A percentile compares a stretch with the other conserved stretches of the same genome.
Evolutionary conservation across 2,113 vertebrate genomes (phyloP).

Genomic region (Cebus imitator): DNA sequence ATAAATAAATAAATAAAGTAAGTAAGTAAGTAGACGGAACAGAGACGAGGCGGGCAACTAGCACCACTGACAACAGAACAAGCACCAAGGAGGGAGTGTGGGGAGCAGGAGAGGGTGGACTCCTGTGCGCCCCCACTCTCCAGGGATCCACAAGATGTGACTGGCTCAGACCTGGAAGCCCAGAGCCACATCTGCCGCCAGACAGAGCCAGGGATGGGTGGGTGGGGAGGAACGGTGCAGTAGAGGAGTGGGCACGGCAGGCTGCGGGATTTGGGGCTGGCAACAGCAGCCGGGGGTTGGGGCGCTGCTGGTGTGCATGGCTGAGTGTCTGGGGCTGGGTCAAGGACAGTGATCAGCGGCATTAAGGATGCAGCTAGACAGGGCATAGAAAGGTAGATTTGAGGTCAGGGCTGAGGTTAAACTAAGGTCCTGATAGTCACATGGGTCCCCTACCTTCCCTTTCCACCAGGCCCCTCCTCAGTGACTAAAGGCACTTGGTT

Average conservation of each 20-base stretch:
- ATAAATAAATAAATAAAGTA: no score
- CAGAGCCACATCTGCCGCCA: neutral
- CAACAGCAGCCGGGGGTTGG: neutral
- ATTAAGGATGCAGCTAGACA: neutral
- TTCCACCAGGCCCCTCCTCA: neutral
- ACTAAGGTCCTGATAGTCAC: neutral
- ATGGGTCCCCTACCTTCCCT: neutral
- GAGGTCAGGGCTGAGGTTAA: neutral
- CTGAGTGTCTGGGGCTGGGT: neutral
- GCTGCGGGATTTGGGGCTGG: neutral
- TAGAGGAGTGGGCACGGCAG: neutral
- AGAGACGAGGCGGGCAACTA: neutral
- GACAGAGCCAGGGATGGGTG: neutral
- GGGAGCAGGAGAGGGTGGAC: neutral
- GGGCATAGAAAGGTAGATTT: neutral
- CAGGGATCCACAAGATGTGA: neutral
- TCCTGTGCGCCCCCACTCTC: neutral
- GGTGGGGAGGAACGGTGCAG: neutral
- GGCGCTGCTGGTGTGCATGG: rapidly evolving
- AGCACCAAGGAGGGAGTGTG: neutral
- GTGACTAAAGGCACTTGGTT: neutral
- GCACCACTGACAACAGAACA: neutral
- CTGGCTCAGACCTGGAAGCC: neutral
- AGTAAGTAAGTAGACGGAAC: neutral
- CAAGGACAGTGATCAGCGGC: neutral